Conservation (phyloP, 2,797 vertebrate species). For the Mastacembelus armatus region DNA sequence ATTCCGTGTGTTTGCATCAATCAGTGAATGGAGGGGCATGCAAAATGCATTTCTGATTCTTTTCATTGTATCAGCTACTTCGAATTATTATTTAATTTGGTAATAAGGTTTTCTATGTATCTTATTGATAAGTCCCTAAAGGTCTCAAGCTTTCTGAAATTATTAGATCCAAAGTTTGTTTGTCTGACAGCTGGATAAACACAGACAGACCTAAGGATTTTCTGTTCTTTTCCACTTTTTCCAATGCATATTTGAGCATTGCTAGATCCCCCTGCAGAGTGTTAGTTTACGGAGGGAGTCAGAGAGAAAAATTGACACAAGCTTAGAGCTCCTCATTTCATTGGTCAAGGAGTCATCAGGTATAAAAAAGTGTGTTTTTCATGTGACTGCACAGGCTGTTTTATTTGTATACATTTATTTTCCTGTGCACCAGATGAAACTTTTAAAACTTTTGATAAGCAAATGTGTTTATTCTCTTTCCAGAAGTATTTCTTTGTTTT, state of each 20-base stretch:
- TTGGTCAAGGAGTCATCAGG: slow-evolving; percentile 19
- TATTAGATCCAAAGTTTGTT: slow-evolving; percentile 23
- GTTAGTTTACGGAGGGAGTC: slow-evolving; percentile 23
- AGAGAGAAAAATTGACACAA: slow-evolving; percentile 52
- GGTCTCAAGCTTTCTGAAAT: background rate
- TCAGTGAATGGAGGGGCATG: background rate
- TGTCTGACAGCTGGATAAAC: slow-evolving; percentile 34
- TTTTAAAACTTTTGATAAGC: slow-evolving; percentile 35
- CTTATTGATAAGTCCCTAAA: background rate
- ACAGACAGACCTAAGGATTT: slow-evolving; percentile 22
- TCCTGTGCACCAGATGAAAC: slow-evolving; percentile 24
- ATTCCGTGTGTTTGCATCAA: background rate
- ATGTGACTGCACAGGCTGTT: slow-evolving; percentile 23
- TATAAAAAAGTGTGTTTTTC: slow-evolving; percentile 17
- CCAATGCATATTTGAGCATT: slow-evolving; percentile 37
- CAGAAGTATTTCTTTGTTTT: slow-evolving; percentile 33
- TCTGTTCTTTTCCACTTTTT: slow-evolving; percentile 19
- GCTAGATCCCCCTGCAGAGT: slow-evolving; percentile 22
- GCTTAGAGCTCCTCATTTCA: slow-evolving; percentile 40
- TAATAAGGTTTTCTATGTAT: background rate
- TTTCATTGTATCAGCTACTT: background rate
- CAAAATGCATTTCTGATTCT: background rate
- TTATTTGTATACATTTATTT: slow-evolving; percentile 46
- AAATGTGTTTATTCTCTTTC: slow-evolving; percentile 18
- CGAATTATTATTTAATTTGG: background rate